phyloP scores from a whole-genome alignment of 2,113 vertebrate species.

The Petaurus breviceps region DNA sequence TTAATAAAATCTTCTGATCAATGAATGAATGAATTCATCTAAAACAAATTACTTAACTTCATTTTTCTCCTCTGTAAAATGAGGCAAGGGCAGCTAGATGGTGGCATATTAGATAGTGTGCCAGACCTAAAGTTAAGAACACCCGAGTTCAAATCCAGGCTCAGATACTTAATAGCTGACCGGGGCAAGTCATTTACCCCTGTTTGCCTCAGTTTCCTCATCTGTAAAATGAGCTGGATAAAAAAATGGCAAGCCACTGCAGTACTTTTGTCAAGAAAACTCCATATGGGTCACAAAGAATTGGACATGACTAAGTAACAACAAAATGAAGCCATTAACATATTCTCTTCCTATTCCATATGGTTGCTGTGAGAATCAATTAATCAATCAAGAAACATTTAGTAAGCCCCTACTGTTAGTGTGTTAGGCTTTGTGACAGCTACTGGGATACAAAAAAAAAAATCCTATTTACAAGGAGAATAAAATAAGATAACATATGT shows the following conservation, averaged over 20 bases:
- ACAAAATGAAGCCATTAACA: not conserved
- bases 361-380: not conserved
- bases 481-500: not conserved
- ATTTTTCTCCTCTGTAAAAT: not conserved
- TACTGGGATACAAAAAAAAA: not conserved
- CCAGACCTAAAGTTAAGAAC: not conserved
- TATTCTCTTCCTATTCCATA: not conserved
- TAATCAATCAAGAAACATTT: not conserved
- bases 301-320: not conserved
- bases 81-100: not conserved
- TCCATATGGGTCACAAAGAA: not conserved
- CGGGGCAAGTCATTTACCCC: not conserved
- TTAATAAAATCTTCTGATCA: not conserved
- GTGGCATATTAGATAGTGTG: accelerated
- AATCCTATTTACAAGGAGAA: not conserved
- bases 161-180: not conserved
- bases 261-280: not conserved
- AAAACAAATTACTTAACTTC: not conserved
- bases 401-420: not conserved
- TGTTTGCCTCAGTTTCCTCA: not conserved
- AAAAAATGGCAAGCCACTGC: not conserved
- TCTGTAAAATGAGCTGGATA: not conserved
- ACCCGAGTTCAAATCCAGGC: not conserved
- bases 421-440: not conserved
- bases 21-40: not conserved